A percentile compares a stretch with the other conserved stretches of the same genome.
Conservation (phyloP, 2,113 vertebrate genomes). For the Rhynchopsitta pachyrhyncha region DNA sequence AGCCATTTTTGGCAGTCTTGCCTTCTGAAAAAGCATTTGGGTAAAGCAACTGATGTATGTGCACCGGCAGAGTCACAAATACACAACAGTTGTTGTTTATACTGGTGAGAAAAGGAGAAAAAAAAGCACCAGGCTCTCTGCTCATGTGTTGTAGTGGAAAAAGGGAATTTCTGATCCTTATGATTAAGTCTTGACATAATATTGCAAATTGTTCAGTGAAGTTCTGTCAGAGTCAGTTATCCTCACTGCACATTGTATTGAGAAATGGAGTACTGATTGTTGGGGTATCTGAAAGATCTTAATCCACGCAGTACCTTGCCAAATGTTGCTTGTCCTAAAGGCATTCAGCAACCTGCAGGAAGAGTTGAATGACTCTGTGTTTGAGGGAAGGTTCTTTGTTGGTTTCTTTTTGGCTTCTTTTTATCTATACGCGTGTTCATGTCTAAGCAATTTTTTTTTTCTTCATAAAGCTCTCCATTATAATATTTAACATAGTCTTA, state of each 20-base stretch:
- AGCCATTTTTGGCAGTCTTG: not conserved
- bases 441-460: not conserved
- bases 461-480: not conserved
- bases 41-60: not conserved
- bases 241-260: not conserved
- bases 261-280: not conserved
- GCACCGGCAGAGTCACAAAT: not conserved
- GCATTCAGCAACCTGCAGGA: not conserved
- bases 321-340: not conserved
- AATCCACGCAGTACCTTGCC: not conserved
- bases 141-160: not conserved
- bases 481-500: not conserved
- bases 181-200: not conserved
- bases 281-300: not conserved
- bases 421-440: fast-evolving
- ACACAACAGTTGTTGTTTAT: not conserved
- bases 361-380: not conserved
- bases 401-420: not conserved
- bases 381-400: not conserved
- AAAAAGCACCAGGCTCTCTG: not conserved
- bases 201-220: not conserved
- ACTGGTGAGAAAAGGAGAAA: not conserved
- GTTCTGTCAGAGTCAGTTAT: not conserved
- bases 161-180: not conserved
- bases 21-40: not conserved